Evolutionary conservation across 2,797 vertebrate genomes (phyloP).

Genomic region (Urosaurus nigricauda): DNA sequence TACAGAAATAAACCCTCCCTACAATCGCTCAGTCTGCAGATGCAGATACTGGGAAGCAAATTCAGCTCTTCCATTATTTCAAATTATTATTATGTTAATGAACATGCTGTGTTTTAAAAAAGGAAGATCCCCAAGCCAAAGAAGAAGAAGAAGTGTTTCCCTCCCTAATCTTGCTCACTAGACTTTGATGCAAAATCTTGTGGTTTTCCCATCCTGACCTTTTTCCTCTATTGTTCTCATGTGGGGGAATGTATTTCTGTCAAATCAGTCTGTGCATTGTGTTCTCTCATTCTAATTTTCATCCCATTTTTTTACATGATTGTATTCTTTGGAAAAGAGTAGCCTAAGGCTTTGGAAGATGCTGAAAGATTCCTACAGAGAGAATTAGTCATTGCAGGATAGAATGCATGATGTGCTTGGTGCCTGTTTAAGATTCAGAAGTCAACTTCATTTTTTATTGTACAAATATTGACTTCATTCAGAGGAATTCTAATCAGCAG

Average conservation of each 20-base stretch:
- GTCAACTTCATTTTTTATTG: conserved; percentile 54
- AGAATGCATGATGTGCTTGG: conserved; percentile 42
- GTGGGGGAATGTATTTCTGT: neutral
- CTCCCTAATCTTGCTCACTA: neutral
- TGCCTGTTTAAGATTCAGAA: conserved; percentile 64
- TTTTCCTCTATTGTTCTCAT: neutral
- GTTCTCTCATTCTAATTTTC: conserved; percentile 33
- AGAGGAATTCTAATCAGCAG: conserved; percentile 60
- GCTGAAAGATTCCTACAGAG: conserved; percentile 53
- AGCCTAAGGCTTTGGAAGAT: conserved; percentile 23
- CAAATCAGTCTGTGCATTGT: neutral
- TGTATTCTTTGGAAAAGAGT: conserved; percentile 36
- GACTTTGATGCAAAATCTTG: neutral
- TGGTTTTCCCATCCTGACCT: neutral
- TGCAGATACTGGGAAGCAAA: too few species aligned
- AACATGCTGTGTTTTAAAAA: neutral
- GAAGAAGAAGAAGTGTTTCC: neutral
- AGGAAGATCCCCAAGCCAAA: neutral
- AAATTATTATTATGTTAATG: neutral
- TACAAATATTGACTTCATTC: conserved; percentile 64
- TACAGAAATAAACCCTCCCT: too few species aligned
- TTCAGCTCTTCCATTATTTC: too few species aligned
- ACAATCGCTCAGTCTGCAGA: too few species aligned
- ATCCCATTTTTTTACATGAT: conserved; percentile 28
- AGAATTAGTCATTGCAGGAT: conserved; percentile 45